These are phyloP conservation scores for Aythya fuligula DNA, from an alignment of 2,797 vertebrate species.

Conservation along the genomic window DNA sequence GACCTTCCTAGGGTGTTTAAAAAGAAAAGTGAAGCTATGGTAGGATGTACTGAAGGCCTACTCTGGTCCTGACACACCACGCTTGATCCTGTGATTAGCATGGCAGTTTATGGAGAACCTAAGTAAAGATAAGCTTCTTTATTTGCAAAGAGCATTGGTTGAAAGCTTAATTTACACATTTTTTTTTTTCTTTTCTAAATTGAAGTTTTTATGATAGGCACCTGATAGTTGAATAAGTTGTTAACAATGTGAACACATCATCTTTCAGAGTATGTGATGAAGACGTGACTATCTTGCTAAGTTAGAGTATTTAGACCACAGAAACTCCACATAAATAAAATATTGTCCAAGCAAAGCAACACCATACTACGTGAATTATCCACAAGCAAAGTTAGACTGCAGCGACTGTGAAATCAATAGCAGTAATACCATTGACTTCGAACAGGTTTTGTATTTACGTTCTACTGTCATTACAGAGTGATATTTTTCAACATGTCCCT, in stretches of 20 bases:
- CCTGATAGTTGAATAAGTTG: neutral
- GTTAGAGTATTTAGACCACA: neutral
- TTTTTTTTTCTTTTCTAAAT: neutral
- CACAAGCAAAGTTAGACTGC: neutral
- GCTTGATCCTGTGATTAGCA: neutral
- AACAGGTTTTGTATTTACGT: neutral
- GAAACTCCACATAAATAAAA: neutral
- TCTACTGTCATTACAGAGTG: rapidly evolving
- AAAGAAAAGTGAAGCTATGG: neutral
- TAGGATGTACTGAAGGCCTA: neutral
- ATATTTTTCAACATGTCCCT: neutral
- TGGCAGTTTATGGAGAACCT: neutral
- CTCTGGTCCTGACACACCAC: neutral
- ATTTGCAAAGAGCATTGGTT: neutral
- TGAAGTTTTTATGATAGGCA: neutral
- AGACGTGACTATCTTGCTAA: neutral
- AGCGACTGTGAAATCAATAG: neutral
- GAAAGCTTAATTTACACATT: neutral
- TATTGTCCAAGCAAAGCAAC: neutral
- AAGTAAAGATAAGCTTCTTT: neutral
- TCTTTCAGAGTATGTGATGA: neutral
- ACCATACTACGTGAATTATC: neutral
- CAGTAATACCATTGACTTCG: neutral
- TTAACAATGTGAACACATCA: neutral
- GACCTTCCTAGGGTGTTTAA: neutral